Conservation (phyloP, 1,140 invertebrate species). For the Drosophila guanche region DNA sequence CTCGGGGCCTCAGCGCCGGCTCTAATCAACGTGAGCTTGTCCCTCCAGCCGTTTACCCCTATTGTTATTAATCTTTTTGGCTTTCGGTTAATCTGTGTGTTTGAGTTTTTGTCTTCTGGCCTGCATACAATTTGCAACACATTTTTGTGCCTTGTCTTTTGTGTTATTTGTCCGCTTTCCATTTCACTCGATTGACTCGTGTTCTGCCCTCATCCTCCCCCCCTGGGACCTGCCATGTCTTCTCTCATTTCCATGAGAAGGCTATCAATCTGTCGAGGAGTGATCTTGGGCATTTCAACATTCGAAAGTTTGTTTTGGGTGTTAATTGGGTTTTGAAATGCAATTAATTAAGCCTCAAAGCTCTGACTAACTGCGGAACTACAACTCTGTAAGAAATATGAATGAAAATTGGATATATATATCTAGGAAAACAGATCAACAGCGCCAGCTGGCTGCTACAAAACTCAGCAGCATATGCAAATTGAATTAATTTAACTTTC, state of each 20-base stretch:
- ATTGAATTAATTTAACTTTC: slow-evolving; percentile 53
- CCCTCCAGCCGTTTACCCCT: slow-evolving; percentile 18
- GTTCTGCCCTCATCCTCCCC: slow-evolving; percentile 38
- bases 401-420: background rate
- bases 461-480: slow-evolving; percentile 66
- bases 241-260: slow-evolving; percentile 44
- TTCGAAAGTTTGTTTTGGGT: slow-evolving; percentile 44
- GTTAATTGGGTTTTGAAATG: slow-evolving; percentile 36
- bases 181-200: slow-evolving; percentile 49
- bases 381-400: too few species aligned
- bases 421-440: background rate
- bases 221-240: slow-evolving; percentile 3
- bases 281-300: slow-evolving; percentile 24
- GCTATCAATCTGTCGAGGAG: slow-evolving; percentile 10
- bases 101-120: slow-evolving; percentile 24
- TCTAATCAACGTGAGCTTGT: slow-evolving; percentile 63
- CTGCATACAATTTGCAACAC: slow-evolving; percentile 72
- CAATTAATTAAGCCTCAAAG: slow-evolving; percentile 26
- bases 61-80: slow-evolving; percentile 56
- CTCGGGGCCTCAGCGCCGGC: slow-evolving; percentile 41
- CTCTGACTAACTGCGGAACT: background rate
- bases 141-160: slow-evolving; percentile 50
- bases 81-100: slow-evolving; percentile 37
- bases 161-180: slow-evolving; percentile 56
- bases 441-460: slow-evolving; percentile 13